Evolutionary conservation across 2,888 invertebrate genomes (phyloP), one percentile per base, ranked within the genome.

Genomic region (Chrysina gloriosa): DNA sequence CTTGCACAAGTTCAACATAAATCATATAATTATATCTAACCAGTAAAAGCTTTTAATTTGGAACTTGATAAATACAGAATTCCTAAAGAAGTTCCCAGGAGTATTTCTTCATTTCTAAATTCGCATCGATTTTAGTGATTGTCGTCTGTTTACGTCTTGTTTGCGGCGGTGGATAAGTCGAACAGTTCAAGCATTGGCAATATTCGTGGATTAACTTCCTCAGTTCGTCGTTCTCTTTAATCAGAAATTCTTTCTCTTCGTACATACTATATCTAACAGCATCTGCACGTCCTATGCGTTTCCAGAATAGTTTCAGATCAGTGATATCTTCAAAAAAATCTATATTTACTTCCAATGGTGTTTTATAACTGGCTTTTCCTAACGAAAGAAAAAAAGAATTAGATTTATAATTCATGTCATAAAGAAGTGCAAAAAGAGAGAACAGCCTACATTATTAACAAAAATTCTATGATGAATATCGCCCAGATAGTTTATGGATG

Each of bases 181-280:
- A 69, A 29, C 76, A 76, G 45, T 71, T 70, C 48, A 75, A 48
- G 61, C 76, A 76, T 34, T 68, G 64, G 34, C 80, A 80, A 64
- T 78, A 80, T n/a, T 75, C 68, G 61, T 79, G 77, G 11, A 80
- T 67, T 61, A 74, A 71, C 11, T 70, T 68, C 61, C 74, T 73
- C 14, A 82, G 63, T 19, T 76, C 66, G 6, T 74, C 70, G 61
- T 82, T 82, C 74, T 82, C 79, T 1, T 71, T 73, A 52, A 74
- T 77, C 56, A 83, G 70, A 72, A 73, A 79, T 39, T 75, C 76
- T 14, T 75, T 74, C 71, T 83, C 82, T 73, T 81, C 81, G 50
- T 77, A 77, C 3, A 83, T 73, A 3, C 77, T 71, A 36, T 77
- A 77, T 34, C 80, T 73, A 2, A 76, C 71, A 6, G 76, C 73